phyloP scores from a whole-genome alignment of 2,113 vertebrate species.

The Otocyon megalotis region DNA sequence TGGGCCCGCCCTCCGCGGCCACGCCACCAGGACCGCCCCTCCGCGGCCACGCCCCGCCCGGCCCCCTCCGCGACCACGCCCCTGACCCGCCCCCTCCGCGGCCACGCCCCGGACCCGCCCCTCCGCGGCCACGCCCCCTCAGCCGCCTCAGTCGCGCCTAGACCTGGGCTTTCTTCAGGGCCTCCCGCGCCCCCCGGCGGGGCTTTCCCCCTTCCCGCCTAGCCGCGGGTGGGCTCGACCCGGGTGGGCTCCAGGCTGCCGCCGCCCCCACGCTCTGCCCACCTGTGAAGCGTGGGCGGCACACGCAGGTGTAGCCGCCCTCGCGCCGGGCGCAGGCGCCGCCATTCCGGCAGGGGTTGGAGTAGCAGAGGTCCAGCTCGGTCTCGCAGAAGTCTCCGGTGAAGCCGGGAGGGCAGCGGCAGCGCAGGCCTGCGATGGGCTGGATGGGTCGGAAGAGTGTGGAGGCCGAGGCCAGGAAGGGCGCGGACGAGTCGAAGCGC shows the following conservation, averaged over 20 bases:
- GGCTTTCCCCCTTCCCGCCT: neutral
- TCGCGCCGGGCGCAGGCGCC: conserved; percentile 95
- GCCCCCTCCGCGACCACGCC: neutral
- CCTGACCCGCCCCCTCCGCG: too few species aligned
- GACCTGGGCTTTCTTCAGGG: fast-evolving
- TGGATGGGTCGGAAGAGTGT: conserved; percentile 98
- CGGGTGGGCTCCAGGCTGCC: neutral
- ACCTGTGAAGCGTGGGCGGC: conserved; percentile 96
- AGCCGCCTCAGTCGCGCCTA: fast-evolving
- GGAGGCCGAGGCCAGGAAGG: conserved; percentile 96
- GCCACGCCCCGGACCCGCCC: neutral
- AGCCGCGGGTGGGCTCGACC: too few species aligned
- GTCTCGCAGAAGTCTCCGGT: conserved; percentile 98
- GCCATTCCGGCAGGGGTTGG: conserved; percentile 96
- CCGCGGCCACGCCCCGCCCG: neutral
- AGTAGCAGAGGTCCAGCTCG: conserved; percentile 99
- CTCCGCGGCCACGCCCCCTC: neutral
- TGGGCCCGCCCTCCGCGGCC: neutral
- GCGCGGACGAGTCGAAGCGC: conserved; percentile 97
- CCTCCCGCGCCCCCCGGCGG: too few species aligned
- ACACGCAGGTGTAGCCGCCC: conserved; percentile 96
- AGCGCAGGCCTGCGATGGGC: conserved; percentile 96
- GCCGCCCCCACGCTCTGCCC: conserved; percentile 72
- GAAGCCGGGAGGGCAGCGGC: conserved; percentile 97
- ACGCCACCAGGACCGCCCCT: too few species aligned